Percentiles rank a stretch among this genome's conserved stretches.
phyloP scores from a whole-genome alignment of 1,140 invertebrate species.

The Limonius californicus region DNA sequence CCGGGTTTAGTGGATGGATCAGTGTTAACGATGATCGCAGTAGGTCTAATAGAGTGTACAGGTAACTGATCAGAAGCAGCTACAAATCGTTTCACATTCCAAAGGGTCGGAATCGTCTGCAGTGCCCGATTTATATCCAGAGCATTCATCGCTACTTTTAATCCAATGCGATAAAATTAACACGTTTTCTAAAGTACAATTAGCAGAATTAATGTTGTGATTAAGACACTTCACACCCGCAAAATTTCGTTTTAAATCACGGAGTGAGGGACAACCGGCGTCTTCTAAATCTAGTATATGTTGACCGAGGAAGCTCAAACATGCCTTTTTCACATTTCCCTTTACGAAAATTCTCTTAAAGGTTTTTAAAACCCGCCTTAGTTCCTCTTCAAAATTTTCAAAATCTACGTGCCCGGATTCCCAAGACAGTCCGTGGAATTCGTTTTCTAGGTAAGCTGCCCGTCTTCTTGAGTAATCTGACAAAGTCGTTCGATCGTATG shows the following conservation, averaged over 20 bases:
- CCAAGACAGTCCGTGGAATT: neutral
- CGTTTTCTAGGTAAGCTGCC: neutral
- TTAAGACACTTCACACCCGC: neutral
- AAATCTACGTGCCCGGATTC: neutral
- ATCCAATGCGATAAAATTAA: neutral
- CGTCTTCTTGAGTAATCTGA: neutral
- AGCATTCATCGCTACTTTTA: neutral
- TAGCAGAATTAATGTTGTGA: neutral
- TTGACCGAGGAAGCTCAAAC: neutral
- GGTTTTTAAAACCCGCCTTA: neutral
- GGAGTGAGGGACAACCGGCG: neutral
- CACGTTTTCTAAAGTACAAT: neutral
- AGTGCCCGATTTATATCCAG: neutral
- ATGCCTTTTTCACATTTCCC: neutral
- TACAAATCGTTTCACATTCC: neutral
- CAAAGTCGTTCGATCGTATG: neutral
- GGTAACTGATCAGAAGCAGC: neutral
- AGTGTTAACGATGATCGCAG: slow-evolving; percentile 4
- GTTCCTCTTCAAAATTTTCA: neutral
- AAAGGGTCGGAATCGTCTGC: neutral
- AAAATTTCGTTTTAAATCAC: neutral
- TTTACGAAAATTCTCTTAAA: neutral
- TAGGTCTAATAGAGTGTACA: neutral
- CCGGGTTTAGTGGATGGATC: neutral
- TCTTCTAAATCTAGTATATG: neutral